These are phyloP conservation scores for Crotophaga sulcirostris DNA, from an alignment of 2,113 vertebrate genomes.

Conservation along the genomic window DNA sequence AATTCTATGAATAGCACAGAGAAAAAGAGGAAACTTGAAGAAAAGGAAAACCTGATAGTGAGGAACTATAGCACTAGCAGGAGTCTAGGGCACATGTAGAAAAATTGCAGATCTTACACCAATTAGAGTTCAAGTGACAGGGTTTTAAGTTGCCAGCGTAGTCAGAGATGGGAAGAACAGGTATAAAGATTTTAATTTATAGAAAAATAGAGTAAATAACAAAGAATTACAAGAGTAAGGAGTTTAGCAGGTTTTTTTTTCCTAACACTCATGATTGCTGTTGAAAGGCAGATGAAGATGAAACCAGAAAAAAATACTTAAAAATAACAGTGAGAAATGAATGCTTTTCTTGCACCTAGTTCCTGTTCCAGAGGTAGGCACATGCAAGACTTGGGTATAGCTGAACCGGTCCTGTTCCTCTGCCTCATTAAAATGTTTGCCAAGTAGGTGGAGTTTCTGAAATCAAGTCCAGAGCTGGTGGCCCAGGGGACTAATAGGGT, in stretches of 20 bases:
- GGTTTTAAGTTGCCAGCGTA: neutral
- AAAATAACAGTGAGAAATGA: neutral
- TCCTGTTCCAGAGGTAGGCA: neutral
- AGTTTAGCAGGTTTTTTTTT: neutral
- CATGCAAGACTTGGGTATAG: neutral
- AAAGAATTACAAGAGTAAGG: neutral
- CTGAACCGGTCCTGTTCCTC: neutral
- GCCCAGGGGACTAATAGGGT: neutral
- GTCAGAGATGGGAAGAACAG: neutral
- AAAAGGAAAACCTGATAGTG: neutral
- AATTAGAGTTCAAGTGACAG: neutral
- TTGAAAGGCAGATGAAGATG: neutral
- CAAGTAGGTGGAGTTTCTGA: slow-evolving; percentile 16
- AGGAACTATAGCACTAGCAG: neutral
- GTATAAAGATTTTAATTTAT: neutral
- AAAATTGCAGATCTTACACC: neutral
- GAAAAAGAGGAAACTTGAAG: neutral
- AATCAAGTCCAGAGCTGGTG: neutral
- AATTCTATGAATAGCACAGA: neutral
- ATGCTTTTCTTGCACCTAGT: neutral
- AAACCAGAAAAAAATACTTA: neutral
- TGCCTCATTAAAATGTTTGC: neutral
- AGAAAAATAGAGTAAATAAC: neutral
- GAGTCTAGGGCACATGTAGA: neutral
- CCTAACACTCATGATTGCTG: fast-evolving